These are phyloP conservation scores for Phalacrocorax aristotelis DNA, from an alignment of 2,113 vertebrate species.

Conservation along the genomic window DNA sequence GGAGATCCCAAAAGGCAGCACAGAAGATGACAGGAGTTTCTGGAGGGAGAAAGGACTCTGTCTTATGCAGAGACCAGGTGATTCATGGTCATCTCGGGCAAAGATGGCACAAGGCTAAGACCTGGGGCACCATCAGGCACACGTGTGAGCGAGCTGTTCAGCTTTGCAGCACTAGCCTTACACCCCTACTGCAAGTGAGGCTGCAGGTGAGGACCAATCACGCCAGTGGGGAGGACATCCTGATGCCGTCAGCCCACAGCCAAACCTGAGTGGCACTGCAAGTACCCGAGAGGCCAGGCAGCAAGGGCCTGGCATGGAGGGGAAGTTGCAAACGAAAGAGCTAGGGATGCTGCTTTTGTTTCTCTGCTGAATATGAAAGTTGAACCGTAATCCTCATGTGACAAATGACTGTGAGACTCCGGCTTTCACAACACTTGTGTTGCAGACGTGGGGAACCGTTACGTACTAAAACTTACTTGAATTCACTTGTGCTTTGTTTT, in stretches of 20 bases:
- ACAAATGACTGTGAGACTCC: neutral
- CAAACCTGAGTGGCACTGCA: neutral
- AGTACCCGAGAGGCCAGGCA: neutral
- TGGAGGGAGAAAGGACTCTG: neutral
- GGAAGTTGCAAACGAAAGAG: neutral
- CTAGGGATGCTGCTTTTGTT: neutral
- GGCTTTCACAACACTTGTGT: neutral
- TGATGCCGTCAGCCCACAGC: rapidly evolving
- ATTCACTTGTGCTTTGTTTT: neutral
- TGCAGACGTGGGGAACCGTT: neutral
- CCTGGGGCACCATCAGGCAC: neutral
- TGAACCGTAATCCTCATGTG: neutral
- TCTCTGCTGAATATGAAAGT: neutral
- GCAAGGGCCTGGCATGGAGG: rapidly evolving
- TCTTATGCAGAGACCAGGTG: neutral
- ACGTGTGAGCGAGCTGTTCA: rapidly evolving
- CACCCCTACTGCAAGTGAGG: rapidly evolving
- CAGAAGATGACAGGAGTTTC: neutral
- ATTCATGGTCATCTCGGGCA: neutral
- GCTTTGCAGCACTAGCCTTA: neutral
- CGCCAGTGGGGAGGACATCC: neutral
- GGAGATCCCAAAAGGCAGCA: neutral
- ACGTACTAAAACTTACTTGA: neutral
- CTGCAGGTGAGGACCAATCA: rapidly evolving
- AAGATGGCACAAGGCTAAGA: neutral